phyloP scores from a whole-genome alignment of 2,888 invertebrate genomes.

The Hirtodrosophila trivittata region DNA sequence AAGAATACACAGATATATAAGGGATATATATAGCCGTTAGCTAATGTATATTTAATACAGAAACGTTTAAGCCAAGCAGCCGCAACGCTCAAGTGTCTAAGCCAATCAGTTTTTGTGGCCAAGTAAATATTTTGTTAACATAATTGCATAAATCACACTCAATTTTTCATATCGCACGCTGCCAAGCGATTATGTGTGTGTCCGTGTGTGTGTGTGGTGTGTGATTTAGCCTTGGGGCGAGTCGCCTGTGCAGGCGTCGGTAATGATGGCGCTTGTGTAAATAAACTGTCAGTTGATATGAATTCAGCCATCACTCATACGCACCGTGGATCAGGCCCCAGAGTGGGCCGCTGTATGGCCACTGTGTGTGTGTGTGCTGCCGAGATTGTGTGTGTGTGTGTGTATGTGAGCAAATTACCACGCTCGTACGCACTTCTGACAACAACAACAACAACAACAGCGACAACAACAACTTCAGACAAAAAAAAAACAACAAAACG shows the following conservation, averaged over 20 bases:
- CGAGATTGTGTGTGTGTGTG: conserved; percentile 1
- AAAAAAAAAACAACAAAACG: conserved; percentile 52
- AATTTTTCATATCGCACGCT: conserved; percentile 67
- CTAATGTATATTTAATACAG: conserved; percentile 47
- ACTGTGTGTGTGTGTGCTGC: too few species aligned
- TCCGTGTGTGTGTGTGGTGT: conserved; percentile 7
- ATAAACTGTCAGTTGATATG: conserved; percentile 78
- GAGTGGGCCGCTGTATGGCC: too few species aligned
- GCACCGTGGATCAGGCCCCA: conserved; percentile 28
- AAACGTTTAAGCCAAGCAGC: conserved; percentile 28
- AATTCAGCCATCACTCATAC: conserved; percentile 71
- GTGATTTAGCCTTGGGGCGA: conserved; percentile 31
- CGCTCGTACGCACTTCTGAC: conserved; percentile 70
- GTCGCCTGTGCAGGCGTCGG: conserved; percentile 42
- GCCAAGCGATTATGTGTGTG: conserved; percentile 53
- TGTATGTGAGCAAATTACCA: conserved; percentile 58
- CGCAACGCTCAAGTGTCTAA: conserved; percentile 43
- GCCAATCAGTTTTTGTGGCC: conserved; percentile 67
- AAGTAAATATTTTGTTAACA: conserved; percentile 77
- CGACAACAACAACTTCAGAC: not conserved
- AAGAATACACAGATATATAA: too few species aligned
- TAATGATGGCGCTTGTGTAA: conserved; percentile 75
- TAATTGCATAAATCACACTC: conserved; percentile 77
- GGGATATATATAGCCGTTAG: too few species aligned
- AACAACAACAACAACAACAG: conserved; percentile 23